These are phyloP conservation scores for Takifugu ocellatus DNA, from an alignment of 2,797 vertebrate species.

Conservation along the genomic window DNA sequence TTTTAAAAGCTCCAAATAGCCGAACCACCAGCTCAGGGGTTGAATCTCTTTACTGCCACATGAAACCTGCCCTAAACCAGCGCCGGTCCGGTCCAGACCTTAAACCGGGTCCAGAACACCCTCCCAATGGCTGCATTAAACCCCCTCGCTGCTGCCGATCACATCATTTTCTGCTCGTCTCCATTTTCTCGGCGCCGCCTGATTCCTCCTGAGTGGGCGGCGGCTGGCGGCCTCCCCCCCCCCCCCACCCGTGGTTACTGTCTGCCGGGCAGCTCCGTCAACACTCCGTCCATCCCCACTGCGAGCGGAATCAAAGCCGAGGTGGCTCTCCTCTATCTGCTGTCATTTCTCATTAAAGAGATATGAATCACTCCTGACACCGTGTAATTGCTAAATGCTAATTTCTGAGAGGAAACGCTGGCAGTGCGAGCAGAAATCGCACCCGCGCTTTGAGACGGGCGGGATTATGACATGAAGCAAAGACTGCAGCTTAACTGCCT, in stretches of 20 bases:
- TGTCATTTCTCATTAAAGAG: slow-evolving; percentile 77
- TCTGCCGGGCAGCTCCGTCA: slow-evolving; percentile 56
- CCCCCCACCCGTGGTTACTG: slow-evolving; percentile 26
- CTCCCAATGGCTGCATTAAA: too few relatives aligned
- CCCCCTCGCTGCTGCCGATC: too few relatives aligned
- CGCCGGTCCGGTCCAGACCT: too few relatives aligned
- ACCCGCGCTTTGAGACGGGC: slow-evolving; percentile 62
- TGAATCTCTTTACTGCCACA: too few relatives aligned
- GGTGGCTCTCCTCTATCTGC: slow-evolving; percentile 62
- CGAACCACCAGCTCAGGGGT: too few relatives aligned
- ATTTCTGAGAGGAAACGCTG: slow-evolving; percentile 71
- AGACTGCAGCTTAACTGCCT: slow-evolving; percentile 55
- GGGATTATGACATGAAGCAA: slow-evolving; percentile 66
- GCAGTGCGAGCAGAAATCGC: slow-evolving; percentile 55
- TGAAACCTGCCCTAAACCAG: too few relatives aligned
- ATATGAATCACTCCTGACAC: slow-evolving; percentile 74
- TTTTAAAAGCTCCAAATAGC: too few relatives aligned
- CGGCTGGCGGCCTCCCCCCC: background rate
- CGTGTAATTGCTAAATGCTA: slow-evolving; percentile 77
- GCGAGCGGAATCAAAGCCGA: slow-evolving; percentile 65
- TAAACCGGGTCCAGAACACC: too few relatives aligned
- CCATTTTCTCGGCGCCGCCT: slow-evolving; percentile 22
- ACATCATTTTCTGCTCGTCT: background rate
- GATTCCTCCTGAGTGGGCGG: background rate
- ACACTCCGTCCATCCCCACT: slow-evolving; percentile 60